These are phyloP conservation scores for Centropus unirufus DNA, from an alignment of 2,113 vertebrate species.

Conservation along the genomic window DNA sequence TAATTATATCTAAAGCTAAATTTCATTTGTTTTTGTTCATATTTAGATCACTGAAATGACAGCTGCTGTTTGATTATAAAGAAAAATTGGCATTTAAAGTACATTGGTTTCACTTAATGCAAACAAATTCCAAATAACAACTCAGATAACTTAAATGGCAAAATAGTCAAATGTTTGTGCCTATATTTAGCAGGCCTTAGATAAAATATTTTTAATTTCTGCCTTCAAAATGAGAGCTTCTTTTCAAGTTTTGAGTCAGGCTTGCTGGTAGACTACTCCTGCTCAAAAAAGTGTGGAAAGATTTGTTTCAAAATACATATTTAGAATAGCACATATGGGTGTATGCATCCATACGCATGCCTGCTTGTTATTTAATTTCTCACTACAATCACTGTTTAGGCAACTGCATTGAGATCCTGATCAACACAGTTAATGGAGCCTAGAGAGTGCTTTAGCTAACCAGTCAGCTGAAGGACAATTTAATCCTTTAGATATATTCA, in stretches of 20 bases:
- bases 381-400: not conserved
- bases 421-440: not conserved
- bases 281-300: not conserved
- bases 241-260: not conserved
- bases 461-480: not conserved
- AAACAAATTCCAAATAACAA: not conserved
- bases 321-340: not conserved
- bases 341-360: not conserved
- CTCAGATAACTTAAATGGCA: not conserved
- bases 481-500: not conserved
- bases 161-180: not conserved
- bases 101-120: not conserved
- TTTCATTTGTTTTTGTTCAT: too few relatives aligned
- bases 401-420: not conserved
- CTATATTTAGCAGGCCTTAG: not conserved
- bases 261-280: not conserved
- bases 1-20: not conserved
- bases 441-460: not conserved
- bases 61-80: not conserved
- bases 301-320: not conserved
- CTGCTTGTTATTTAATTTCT: not conserved
- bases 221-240: not conserved
- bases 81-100: not conserved
- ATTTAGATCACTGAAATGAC: not conserved
- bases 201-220: not conserved